Conservation (phyloP, 2,797 vertebrate species). For the Microctenopoma stevenorrisi region DNA sequence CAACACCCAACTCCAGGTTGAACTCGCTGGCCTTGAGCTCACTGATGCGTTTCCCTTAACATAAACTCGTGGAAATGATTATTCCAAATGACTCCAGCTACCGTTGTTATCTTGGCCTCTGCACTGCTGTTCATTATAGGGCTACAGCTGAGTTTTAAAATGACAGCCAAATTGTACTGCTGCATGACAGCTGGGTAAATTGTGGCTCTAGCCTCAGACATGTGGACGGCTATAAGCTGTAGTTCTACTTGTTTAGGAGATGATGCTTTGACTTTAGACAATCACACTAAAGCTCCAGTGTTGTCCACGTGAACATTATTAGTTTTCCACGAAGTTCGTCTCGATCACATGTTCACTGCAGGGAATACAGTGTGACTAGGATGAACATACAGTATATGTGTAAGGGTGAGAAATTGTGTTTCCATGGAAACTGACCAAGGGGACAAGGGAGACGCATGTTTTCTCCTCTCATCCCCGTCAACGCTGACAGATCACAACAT, state of each 20-base stretch:
- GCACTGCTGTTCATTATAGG: constrained; percentile 39
- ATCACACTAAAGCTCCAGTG: constrained; percentile 8
- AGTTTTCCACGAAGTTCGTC: constrained; percentile 35
- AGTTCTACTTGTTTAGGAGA: constrained; percentile 26
- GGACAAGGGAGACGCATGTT: constrained; percentile 70
- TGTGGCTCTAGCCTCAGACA: constrained; percentile 56
- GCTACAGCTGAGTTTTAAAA: constrained; percentile 27
- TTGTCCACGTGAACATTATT: constrained; percentile 23
- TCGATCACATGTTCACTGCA: constrained; percentile 38
- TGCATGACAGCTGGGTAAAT: constrained; percentile 56
- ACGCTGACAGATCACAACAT: constrained; percentile 75
- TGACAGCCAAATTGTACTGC: constrained; percentile 45
- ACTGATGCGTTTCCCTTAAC: constrained; percentile 60
- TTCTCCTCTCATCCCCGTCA: constrained; percentile 71
- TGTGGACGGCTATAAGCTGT: constrained; percentile 19
- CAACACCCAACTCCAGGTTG: constrained; percentile 39
- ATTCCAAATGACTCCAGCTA: constrained; percentile 54
- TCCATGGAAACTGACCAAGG: constrained; percentile 79
- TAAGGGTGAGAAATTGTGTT: constrained; percentile 68
- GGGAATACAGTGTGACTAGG: constrained; percentile 31
- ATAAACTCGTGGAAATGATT: constrained; percentile 66
- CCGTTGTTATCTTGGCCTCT: constrained; percentile 57
- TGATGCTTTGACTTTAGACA: constrained; percentile 6
- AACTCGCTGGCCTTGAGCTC: constrained; percentile 62
- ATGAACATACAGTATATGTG: constrained; percentile 52